A percentile compares a stretch with the other conserved stretches of the same genome.
These are phyloP conservation scores for Lasiurus borealis DNA, from an alignment of 2,113 vertebrate species.

Conservation along the genomic window DNA sequence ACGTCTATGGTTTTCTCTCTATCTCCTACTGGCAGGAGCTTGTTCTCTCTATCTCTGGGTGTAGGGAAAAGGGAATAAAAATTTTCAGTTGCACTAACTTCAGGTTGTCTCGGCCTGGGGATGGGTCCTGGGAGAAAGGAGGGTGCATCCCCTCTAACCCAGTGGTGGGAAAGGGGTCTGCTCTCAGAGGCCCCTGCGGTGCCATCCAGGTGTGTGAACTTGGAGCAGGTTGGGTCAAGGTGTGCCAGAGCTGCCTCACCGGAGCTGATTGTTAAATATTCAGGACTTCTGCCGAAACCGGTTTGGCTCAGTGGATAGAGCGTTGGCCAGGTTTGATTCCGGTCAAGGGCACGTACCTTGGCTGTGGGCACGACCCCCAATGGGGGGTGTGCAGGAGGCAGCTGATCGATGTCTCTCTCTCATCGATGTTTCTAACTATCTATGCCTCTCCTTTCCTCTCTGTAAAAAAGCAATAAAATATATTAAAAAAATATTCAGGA, in stretches of 20 bases:
- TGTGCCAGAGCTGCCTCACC: neutral
- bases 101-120: neutral
- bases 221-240: neutral
- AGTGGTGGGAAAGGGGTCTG: no score
- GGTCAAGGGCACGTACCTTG: no score
- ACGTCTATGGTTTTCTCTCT: neutral
- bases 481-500: neutral
- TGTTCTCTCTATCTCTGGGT: neutral
- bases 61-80: neutral
- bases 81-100: neutral
- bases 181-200: neutral
- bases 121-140: neutral
- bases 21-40: neutral
- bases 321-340: no score
- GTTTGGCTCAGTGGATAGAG: no score
- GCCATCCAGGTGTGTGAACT: fast-evolving
- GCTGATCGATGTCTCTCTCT: no score
- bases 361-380: no score
- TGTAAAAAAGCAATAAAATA: no score
- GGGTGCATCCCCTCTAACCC: neutral
- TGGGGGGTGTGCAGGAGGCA: no score
- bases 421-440: no score
- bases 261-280: neutral
- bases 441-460: no score
- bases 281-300: no score